These are phyloP conservation scores for Polydrusus cervinus DNA, from an alignment of 2,888 invertebrate genomes.

Conservation along the genomic window DNA sequence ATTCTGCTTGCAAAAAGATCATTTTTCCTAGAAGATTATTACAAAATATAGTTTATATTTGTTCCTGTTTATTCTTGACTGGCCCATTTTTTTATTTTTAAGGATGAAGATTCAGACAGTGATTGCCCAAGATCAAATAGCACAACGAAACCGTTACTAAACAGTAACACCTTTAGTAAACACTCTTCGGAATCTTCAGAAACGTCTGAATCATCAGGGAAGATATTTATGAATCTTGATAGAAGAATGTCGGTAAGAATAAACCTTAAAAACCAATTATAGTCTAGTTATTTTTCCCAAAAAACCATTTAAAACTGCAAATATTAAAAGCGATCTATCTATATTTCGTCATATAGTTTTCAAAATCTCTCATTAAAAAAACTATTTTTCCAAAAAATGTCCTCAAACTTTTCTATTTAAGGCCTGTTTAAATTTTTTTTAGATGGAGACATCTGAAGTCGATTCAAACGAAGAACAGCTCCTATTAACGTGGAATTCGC, in stretches of 20 bases:
- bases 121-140: conserved; percentile 59
- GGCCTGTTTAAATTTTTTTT: no score
- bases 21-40: neutral
- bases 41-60: neutral
- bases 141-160: conserved; percentile 64
- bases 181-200: conserved; percentile 72
- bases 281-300: no score
- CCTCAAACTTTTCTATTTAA: no score
- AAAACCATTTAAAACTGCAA: no score
- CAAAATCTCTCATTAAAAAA: no score
- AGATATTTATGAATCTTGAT: conserved; percentile 70
- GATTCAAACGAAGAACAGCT: conserved; percentile 70
- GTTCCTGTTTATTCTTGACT: neutral
- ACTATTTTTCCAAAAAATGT: no score
- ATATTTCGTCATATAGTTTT: no score
- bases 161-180: conserved; percentile 61
- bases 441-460: conserved; percentile 52
- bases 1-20: no score
- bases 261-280: neutral
- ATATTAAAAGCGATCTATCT: no score
- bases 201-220: conserved; percentile 67
- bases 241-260: conserved; percentile 55
- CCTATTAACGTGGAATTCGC: conserved; percentile 75
- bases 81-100: neutral
- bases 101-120: conserved; percentile 62